phyloP scores from a whole-genome alignment of 2,888 invertebrate genomes.

The Sympetrum striolatum region DNA sequence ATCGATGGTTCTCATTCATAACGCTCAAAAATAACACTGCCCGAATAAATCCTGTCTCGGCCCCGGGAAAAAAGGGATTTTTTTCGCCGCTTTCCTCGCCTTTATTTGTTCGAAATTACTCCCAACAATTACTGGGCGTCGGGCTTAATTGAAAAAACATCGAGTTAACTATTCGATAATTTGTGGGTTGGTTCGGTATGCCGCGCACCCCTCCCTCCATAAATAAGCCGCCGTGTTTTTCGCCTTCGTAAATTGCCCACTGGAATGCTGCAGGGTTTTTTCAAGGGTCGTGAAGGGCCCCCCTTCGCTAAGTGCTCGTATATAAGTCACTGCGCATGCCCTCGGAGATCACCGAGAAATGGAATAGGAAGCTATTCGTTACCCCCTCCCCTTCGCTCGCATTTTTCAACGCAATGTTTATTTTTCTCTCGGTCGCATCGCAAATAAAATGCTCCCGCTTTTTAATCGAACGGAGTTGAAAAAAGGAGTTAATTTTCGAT shows the following conservation, averaged over 20 bases:
- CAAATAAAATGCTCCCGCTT: not conserved
- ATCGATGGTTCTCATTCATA: not conserved
- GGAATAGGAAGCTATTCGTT: not conserved
- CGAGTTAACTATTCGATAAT: conserved; percentile 15
- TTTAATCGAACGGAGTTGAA: not conserved
- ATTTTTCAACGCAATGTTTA: not conserved
- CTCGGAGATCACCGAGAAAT: conserved; percentile 4
- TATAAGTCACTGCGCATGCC: not conserved
- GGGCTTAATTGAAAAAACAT: conserved; percentile 28
- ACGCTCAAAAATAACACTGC: not conserved
- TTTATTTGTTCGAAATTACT: not conserved
- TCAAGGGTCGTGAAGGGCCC: not conserved
- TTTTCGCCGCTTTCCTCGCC: not conserved
- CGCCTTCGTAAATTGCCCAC: not conserved
- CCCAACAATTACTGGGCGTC: not conserved
- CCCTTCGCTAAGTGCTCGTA: not conserved
- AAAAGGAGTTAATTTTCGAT: not conserved
- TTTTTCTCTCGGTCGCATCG: not conserved
- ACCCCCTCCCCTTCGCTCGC: not conserved
- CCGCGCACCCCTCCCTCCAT: not conserved
- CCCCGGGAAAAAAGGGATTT: not conserved
- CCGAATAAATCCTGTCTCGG: not conserved
- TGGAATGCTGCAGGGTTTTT: not conserved
- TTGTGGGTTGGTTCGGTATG: conserved; percentile 17
- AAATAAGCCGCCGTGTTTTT: conserved; percentile 18